These are phyloP conservation scores for Cryptomyrus ogoouensis DNA, from an alignment of 2,113 vertebrate species.

Conservation along the genomic window DNA sequence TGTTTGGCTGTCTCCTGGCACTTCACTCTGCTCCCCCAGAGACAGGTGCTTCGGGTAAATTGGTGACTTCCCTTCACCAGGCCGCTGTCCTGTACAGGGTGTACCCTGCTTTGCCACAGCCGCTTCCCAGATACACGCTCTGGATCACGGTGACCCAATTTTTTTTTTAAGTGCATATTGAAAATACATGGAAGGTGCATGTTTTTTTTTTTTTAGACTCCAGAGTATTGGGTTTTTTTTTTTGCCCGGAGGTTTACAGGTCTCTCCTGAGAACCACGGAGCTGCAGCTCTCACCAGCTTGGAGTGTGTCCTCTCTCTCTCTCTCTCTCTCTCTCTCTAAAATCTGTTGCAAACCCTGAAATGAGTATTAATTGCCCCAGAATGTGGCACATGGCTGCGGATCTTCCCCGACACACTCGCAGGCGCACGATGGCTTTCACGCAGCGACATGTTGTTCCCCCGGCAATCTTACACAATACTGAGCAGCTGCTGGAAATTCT, in stretches of 20 bases:
- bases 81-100: background rate
- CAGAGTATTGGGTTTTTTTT: background rate
- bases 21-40: background rate
- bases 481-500: constrained; percentile 16
- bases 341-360: background rate
- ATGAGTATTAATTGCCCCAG: constrained; percentile 3
- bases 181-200: background rate
- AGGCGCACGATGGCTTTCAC: background rate
- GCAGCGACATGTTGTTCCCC: background rate
- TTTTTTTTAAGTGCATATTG: background rate
- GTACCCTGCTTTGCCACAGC: background rate
- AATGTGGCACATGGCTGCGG: background rate
- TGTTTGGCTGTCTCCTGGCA: background rate
- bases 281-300: background rate
- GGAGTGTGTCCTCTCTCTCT: background rate
- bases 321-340: background rate
- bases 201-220: background rate
- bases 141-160: background rate
- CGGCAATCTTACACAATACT: background rate
- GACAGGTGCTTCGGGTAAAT: background rate
- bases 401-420: background rate
- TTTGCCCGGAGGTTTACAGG: background rate
- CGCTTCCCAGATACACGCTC: background rate
- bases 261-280: background rate
- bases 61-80: background rate